Evolutionary conservation across 2,797 vertebrate genomes (phyloP), one percentile per base, ranked within the genome.

Genomic region (Neosilurus hyrtlii): DNA sequence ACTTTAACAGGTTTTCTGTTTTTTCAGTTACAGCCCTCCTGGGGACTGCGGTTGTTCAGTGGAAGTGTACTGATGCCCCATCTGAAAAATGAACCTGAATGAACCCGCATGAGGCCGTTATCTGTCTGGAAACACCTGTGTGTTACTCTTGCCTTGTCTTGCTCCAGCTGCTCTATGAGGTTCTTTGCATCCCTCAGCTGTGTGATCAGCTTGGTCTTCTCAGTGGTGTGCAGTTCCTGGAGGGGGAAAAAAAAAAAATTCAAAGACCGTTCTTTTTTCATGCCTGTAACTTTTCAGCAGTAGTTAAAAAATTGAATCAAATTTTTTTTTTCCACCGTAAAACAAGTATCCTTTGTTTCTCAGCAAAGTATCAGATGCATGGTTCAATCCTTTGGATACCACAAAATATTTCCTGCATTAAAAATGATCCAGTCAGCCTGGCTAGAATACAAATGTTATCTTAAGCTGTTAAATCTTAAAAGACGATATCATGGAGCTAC

Each of bases 141-240:
- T 67, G 52, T 52, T 51, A 88, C 54, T 49, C 91, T 92, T 94
- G 99, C 98, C 96, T 99, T 99, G 94, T 99, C 98, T 93, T 99
- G 98, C 90, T 98, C 96, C 90, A 99, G 95, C 90, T 99, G 97
- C 87, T 99, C 98, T 90, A 99, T 96, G 84, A 96, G 95, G 91
- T 99, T 95, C 93, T 99, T 99, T 84, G 97, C 98, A 91, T 99
- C 97, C 62, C 96, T 95, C 80, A 99, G 92, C 84, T 99, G 98
- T 37, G 95, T 99, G 89, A 99, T 99, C 89, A 99, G 90, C 91
- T 97, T 98, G 1, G 96, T 97, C 93, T 99, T 99, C 92, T 99
- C 98, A 88, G 94, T 92, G 79, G 96, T 97, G 88, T 99, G 97
- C 83, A 99, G 93, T 68, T 99, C 97, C 98, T 99, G 30, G 30